A percentile compares a stretch with the other conserved stretches of the same genome.
Conservation (phyloP, 2,888 invertebrate genomes). For the Lycia hirtaria region DNA sequence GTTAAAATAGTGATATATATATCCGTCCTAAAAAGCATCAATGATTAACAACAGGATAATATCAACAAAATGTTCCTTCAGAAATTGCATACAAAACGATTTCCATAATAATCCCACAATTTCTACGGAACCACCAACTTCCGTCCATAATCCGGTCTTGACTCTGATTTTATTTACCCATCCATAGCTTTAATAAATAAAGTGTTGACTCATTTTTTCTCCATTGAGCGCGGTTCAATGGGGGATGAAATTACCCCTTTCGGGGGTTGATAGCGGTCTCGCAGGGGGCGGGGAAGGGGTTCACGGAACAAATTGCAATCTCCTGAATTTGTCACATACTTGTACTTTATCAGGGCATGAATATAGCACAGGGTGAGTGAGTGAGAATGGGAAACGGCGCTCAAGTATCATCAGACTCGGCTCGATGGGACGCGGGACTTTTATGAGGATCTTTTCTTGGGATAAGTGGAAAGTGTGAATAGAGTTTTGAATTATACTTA, state of each 20-base stretch:
- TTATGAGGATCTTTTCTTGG: neutral
- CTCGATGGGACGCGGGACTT: neutral
- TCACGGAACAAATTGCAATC: conserved; percentile 29
- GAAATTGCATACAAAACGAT: neutral
- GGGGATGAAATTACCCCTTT: conserved; percentile 48
- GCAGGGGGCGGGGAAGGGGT: conserved; percentile 7
- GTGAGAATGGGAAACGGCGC: neutral
- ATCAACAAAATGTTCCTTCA: no score
- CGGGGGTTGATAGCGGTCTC: conserved; percentile 40
- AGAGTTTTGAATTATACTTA: no score
- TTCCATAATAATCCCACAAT: neutral
- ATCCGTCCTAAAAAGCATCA: no score
- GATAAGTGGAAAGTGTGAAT: no score
- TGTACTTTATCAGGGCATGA: conserved; percentile 19
- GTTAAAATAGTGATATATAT: no score
- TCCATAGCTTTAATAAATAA: conserved; percentile 35
- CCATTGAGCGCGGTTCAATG: conserved; percentile 45
- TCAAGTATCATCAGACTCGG: neutral
- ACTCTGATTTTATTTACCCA: conserved; percentile 19
- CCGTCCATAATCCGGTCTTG: neutral
- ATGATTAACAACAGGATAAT: no score
- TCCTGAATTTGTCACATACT: conserved; percentile 37
- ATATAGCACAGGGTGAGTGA: neutral
- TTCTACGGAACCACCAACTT: conserved; percentile 8
- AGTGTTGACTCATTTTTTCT: conserved; percentile 49